Base-by-base conservation (phyloP, 1,140 invertebrate genomes). In the Drosophila pachea region DNA sequence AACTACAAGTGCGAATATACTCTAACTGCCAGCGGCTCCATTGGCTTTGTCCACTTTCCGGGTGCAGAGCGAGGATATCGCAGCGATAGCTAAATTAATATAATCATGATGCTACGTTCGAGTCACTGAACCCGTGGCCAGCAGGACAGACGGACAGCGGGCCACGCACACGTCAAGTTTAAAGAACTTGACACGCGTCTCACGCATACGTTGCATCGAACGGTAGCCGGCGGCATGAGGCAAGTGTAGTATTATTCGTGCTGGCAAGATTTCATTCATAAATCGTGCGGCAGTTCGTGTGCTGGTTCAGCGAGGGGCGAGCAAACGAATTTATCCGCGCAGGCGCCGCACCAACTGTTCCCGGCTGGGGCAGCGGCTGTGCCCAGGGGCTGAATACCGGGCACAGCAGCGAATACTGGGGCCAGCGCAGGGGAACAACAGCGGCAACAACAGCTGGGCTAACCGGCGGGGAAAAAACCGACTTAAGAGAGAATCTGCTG, bases 261-360 rank as follows among this genome's bases (percentile, higher is more conserved):
- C 29, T n/a, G 60, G 65, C 75, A 62, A 22, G 63, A 62, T 48
- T 79, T 79, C 76, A 79, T 79, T 79, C 76, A 79, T 79, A 75
- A 79, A 73, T 79, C 52, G 60, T 29, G 7, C 47, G 47, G 32
- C 58, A 71, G 12, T 47, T 22, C 22, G 22, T 22, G 22, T 40
- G 38, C 7, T 8, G 7, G 14, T 11, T 9, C 35, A 36, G 50
- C 0, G 5, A 7, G 4, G 0, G 49, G 76, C 56, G 76, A 65
- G 22, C 22, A 22, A 22, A 3, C 22, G 1, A 73, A 9, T 50
- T 78, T 79, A 79, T 79, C 76, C 76, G 76, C 76, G 76, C 60
- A 62, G 52, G 33, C 76, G 76, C 56, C 5, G 56, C 0, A 1
- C 0, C 40, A 49, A 50, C 43, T 67, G 50, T 56, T 7, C 43